phyloP scores from a whole-genome alignment of 2,797 vertebrate genomes.

The Muscicapa striata region DNA sequence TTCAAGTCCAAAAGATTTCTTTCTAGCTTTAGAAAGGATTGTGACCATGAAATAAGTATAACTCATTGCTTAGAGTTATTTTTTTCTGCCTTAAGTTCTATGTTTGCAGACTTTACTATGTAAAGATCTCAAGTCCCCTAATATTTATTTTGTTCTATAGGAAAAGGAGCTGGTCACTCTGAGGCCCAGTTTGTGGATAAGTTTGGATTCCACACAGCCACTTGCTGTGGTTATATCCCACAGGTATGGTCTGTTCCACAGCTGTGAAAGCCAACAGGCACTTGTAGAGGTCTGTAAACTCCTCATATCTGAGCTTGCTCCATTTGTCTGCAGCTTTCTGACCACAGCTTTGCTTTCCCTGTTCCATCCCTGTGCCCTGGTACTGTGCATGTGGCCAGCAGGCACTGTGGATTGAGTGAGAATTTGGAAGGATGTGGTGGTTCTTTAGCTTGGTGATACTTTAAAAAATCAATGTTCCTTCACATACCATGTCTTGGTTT shows the following conservation, averaged over 20 bases:
- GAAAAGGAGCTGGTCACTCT: conserved; percentile 75
- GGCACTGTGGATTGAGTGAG: background rate
- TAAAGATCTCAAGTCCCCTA: background rate
- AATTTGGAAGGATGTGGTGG: background rate
- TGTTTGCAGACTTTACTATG: background rate
- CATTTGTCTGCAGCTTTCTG: background rate
- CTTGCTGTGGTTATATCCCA: conserved; percentile 91
- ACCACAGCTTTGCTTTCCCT: background rate
- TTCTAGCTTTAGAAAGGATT: background rate
- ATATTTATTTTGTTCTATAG: conserved; percentile 65
- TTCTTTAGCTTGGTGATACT: background rate
- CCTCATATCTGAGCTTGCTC: background rate
- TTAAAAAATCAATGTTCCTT: background rate
- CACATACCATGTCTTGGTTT: background rate
- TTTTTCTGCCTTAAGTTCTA: background rate
- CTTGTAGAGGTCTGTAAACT: background rate
- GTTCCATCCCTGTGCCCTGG: background rate
- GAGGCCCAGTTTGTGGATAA: conserved; percentile 77
- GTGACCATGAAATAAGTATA: background rate
- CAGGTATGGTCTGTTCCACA: conserved; percentile 80
- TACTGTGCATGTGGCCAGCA: background rate
- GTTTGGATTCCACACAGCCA: conserved; percentile 87
- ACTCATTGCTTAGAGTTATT: background rate
- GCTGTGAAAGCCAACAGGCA: background rate
- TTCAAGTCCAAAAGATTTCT: background rate